Conservation (phyloP, 2,888 invertebrate genomes). For the Cerceris ruficornis region DNA sequence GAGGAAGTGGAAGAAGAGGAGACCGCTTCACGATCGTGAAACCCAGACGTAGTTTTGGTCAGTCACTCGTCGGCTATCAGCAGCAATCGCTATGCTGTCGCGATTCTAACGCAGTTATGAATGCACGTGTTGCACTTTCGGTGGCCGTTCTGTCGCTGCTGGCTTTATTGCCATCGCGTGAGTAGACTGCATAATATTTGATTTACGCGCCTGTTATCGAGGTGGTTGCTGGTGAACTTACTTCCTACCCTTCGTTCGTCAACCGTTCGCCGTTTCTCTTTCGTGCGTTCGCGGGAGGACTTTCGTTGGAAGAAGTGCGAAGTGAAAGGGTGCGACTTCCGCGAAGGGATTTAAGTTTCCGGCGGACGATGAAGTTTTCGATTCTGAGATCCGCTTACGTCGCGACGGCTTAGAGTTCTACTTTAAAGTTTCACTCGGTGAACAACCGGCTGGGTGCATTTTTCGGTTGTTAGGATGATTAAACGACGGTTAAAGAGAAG, state of each 20-base stretch:
- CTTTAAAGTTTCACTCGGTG: too few species aligned
- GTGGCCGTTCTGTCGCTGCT: conserved; percentile 32
- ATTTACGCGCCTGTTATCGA: conserved; percentile 19
- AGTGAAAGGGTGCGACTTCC: background rate
- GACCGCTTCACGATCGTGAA: background rate
- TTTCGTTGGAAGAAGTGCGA: background rate
- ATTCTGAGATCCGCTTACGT: too few species aligned
- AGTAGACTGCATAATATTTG: conserved; percentile 52
- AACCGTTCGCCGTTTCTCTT: background rate
- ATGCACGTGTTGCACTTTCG: conserved; percentile 31
- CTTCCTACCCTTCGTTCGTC: too few species aligned
- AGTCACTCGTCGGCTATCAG: conserved; percentile 36
- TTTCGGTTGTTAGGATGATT: too few species aligned
- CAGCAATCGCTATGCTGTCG: conserved; percentile 23
- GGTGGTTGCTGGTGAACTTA: too few species aligned
- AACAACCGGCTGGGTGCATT: too few species aligned
- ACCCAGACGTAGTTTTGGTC: background rate
- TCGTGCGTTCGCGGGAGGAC: background rate
- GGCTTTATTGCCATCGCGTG: conserved; percentile 52
- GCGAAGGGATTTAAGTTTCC: background rate
- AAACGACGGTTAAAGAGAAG: too few species aligned
- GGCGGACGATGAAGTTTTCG: background rate
- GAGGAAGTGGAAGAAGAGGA: too few species aligned
- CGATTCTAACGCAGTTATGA: conserved; percentile 31
- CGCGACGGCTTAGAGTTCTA: too few species aligned